Percentiles rank a stretch among this genome's conserved stretches.
Conservation (phyloP, 2,888 invertebrate species). For the Hypercompe scribonia region DNA sequence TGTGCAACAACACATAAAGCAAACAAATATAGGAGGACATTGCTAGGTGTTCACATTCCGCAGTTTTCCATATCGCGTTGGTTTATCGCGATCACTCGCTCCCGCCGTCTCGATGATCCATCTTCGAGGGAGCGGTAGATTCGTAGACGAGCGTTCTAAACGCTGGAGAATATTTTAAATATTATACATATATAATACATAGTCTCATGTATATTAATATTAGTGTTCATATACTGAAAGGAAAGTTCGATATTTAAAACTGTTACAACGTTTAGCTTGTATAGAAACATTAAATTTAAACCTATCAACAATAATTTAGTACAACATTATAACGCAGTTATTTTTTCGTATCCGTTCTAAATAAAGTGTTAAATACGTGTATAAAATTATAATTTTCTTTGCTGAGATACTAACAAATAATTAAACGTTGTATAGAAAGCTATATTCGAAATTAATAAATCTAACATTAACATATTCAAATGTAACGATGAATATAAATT, state of each 20-base stretch:
- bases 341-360: no score
- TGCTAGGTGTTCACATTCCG: conserved; percentile 61
- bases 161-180: conserved; percentile 12
- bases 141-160: conserved; percentile 59
- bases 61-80: conserved; percentile 79
- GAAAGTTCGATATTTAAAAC: no score
- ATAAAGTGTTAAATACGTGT: no score
- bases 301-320: no score
- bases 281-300: no score
- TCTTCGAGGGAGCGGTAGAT: conserved; percentile 67
- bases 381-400: no score
- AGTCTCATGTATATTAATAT: no score
- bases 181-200: background rate
- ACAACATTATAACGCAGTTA: no score
- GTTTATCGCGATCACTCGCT: conserved; percentile 73
- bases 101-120: conserved; percentile 80
- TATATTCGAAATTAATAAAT: background rate
- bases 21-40: conserved; percentile 37
- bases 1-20: conserved; percentile 29
- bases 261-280: no score
- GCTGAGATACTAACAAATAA: no score
- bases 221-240: no score
- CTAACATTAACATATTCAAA: background rate
- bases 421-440: no score
- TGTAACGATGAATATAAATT: background rate